These are phyloP conservation scores for Porites lobata DNA, from an alignment of 92 coral and sea anemone genomes.

Conservation along the genomic window DNA sequence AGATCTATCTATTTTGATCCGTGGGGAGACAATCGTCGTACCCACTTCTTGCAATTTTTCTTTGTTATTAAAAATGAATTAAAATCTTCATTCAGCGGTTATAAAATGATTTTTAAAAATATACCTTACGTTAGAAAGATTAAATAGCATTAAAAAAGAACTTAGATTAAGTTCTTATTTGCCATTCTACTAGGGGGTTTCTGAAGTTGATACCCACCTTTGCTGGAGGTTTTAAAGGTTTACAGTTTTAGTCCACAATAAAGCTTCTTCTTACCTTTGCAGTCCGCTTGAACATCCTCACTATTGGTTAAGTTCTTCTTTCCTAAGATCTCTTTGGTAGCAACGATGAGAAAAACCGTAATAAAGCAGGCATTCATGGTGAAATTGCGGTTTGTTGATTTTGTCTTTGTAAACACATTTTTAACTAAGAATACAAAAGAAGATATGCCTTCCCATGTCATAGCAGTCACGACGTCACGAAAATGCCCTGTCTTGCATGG, in stretches of 20 bases:
- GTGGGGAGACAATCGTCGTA: no score
- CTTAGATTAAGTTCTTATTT: no score
- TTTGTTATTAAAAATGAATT: no score
- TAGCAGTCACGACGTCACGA: not conserved
- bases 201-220: no score
- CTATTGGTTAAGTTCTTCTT: not conserved
- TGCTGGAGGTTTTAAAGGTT: not conserved
- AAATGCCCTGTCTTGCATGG: not conserved
- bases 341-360: constrained; percentile 15
- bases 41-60: no score
- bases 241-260: not conserved
- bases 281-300: not conserved
- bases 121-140: no score
- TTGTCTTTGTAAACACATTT: not conserved
- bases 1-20: no score
- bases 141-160: no score
- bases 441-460: not conserved
- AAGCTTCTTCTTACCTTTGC: not conserved
- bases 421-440: not conserved
- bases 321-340: not conserved
- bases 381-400: constrained; percentile 24
- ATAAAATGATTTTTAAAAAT: no score
- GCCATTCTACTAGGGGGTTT: no score
- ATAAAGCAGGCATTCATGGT: constrained; percentile 16
- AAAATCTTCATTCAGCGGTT: no score